Conservation (phyloP, 1,140 invertebrate genomes). For the Pachypsylla venusta region DNA sequence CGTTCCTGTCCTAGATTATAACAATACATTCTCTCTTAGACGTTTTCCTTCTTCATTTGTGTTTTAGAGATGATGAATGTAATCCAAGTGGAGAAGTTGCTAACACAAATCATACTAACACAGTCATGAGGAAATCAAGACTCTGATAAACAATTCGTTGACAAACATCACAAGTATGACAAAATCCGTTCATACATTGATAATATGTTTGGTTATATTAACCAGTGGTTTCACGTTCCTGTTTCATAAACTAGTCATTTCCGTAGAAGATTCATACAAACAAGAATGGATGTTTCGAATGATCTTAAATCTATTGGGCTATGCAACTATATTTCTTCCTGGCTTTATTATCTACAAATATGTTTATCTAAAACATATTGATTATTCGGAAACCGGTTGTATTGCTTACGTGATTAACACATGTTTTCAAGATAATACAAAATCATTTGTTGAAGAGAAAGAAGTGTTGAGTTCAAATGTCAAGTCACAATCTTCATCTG, state of each 20-base stretch:
- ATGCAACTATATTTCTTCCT: slow-evolving; percentile 73
- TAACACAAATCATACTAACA: no score
- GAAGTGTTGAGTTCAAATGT: slow-evolving; percentile 5
- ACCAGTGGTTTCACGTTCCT: neutral
- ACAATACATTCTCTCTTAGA: no score
- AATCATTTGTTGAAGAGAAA: slow-evolving; percentile 16
- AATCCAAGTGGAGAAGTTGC: no score
- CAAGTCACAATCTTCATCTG: neutral
- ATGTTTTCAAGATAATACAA: neutral
- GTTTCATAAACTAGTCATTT: neutral
- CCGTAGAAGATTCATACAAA: slow-evolving; percentile 15
- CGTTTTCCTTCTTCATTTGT: no score
- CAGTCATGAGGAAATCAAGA: no score
- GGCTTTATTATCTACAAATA: slow-evolving; percentile 73
- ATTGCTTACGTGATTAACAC: neutral
- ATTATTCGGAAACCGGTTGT: neutral
- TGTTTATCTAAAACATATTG: slow-evolving; percentile 34
- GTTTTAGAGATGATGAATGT: no score
- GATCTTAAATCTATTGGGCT: slow-evolving; percentile 70
- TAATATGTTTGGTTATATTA: neutral
- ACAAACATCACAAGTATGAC: no score
- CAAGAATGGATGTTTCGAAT: slow-evolving; percentile 63
- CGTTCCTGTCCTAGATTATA: no score
- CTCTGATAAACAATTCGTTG: no score
- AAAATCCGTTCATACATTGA: neutral